Evolutionary conservation across 2,888 invertebrate genomes (phyloP), one percentile per base, ranked within the genome.

Genomic region (Diadegma fenestrale): DNA sequence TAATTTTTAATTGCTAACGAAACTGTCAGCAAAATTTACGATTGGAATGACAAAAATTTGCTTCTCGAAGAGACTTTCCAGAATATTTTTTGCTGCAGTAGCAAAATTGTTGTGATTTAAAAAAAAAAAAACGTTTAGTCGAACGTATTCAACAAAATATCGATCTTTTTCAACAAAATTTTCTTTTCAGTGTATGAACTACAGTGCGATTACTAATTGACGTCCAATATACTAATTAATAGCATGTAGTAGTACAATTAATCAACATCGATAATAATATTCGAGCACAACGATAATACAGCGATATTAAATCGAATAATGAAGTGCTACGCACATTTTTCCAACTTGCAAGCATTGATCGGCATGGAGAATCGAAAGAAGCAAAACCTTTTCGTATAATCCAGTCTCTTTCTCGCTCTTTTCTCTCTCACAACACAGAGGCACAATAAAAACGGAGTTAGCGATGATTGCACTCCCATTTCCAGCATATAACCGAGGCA

Each of bases 401-500:
- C 72, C 71, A 64, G 48, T 64, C 76, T 37, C 64, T 64, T 72
- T 72, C 80, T 80, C 76, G 76, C 80, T 80, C 80, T 64, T 58
- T 79, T 80, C 54, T 80, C 80, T 80, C 75, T 80, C 68, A 79
- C 78, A 48, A 79, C 78, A 69, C 45, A 79, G 69, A 54, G 58
- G 68, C 66, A 64, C 37, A 41, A 37, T 30, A 37, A 54, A 68
- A 61, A 73, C 41, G 19, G 17, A 33, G 48, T 14, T 19, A 12
- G 10, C 51, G 71, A 33, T 48, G 12, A 51, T 51, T 30, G 48
- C 48, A 48, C 48, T 30, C 26, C 26, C n/a, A 17, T 48, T 45
- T 30, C 58, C 37, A 37, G 1, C 37, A 1, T 58, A 58, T 26
- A 4, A 26, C 22, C 54, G 54, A 54, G 12, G 2, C 6, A 54